Evolutionary conservation across 1,140 invertebrate species (phyloP).

Genomic region (Anastrepha obliqua): DNA sequence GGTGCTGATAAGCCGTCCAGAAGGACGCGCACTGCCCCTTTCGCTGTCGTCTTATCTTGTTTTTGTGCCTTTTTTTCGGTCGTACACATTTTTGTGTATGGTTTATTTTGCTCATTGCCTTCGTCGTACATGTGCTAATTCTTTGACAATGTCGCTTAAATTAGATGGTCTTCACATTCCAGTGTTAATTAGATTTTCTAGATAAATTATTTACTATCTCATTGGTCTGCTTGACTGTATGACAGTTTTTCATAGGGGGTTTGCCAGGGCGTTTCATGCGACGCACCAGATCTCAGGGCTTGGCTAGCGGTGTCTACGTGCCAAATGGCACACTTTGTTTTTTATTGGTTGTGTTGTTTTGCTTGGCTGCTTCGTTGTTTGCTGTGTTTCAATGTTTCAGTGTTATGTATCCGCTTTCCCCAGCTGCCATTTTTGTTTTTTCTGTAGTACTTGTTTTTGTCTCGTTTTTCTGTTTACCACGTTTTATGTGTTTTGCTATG

Average conservation of each 20-base stretch:
- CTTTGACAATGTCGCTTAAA: neutral
- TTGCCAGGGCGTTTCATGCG: neutral
- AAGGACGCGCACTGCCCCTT: neutral
- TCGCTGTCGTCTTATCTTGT: neutral
- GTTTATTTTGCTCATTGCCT: neutral
- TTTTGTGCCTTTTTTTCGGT: neutral
- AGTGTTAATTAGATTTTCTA: neutral
- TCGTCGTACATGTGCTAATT: neutral
- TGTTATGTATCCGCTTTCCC: conserved; percentile 31
- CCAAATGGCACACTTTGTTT: neutral
- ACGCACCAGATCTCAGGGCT: conserved; percentile 34
- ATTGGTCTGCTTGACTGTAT: neutral
- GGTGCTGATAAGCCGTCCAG: conserved; percentile 1
- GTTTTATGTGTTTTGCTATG: conserved; percentile 32
- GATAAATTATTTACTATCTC: neutral
- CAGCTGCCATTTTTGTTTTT: conserved; percentile 8
- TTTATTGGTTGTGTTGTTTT: conserved; percentile 11
- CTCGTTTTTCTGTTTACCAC: conserved; percentile 14
- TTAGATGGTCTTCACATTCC: too few species aligned
- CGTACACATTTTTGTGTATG: neutral
- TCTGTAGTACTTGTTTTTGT: conserved; percentile 32
- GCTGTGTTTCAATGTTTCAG: neutral
- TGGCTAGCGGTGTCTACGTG: neutral
- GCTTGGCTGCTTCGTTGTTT: neutral
- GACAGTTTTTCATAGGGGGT: neutral